Conservation (phyloP, 2,888 invertebrate genomes). For the Pheosia gnoma region DNA sequence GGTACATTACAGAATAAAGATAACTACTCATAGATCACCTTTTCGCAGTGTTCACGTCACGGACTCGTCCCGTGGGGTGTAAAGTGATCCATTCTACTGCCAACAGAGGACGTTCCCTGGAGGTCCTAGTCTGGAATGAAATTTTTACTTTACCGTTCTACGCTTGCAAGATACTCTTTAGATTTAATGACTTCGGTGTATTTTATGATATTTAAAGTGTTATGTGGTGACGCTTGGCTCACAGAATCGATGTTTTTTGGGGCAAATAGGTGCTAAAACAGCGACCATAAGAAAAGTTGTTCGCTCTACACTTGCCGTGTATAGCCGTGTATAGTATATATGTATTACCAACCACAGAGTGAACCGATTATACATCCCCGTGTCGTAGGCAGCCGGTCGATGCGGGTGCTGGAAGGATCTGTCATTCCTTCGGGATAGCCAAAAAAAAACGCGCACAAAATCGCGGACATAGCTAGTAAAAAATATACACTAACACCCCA, state of each 20-base stretch:
- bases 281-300: too few relatives aligned
- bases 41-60: slow-evolving; percentile 21
- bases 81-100: slow-evolving; percentile 27
- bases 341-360: too few relatives aligned
- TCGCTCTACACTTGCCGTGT: too few relatives aligned
- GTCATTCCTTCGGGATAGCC: too few relatives aligned
- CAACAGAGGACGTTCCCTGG: not conserved
- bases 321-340: too few relatives aligned
- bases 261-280: too few relatives aligned
- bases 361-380: too few relatives aligned
- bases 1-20: slow-evolving; percentile 16
- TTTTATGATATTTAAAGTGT: too few relatives aligned
- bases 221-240: too few relatives aligned
- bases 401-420: too few relatives aligned
- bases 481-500: not conserved
- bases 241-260: too few relatives aligned
- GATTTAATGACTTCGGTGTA: not conserved
- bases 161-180: not conserved
- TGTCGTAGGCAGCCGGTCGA: too few relatives aligned
- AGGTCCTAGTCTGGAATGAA: not conserved
- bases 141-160: slow-evolving; percentile 1
- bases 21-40: slow-evolving; percentile 19
- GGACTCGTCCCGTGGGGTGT: slow-evolving; percentile 21
- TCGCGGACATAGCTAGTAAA: not conserved
- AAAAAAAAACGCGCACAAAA: not conserved